These are phyloP conservation scores for Pectinophora gossypiella DNA, from an alignment of 1,140 invertebrate genomes.

Conservation along the genomic window DNA sequence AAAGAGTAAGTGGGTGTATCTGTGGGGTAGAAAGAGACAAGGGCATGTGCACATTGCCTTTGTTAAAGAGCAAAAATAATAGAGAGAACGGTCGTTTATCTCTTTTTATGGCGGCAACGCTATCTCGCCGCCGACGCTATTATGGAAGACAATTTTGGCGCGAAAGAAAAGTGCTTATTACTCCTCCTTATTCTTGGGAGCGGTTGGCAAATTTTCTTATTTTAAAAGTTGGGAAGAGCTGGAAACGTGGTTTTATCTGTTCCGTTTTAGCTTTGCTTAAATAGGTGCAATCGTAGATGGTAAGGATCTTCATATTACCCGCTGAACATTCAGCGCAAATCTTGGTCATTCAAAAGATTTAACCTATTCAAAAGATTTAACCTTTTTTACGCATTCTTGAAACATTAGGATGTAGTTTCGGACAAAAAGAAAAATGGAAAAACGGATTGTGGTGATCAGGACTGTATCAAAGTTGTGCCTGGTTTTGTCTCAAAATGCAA, in stretches of 20 bases:
- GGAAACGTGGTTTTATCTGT: conserved; percentile 1
- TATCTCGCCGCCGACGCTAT: conserved; percentile 70
- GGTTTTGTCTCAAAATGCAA: too few species aligned
- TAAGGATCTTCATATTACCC: too few species aligned
- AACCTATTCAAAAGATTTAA: too few species aligned
- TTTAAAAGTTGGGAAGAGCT: conserved; percentile 36
- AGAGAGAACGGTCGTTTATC: conserved; percentile 73
- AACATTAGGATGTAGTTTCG: too few species aligned
- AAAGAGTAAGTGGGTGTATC: conserved; percentile 26
- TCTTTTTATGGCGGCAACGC: conserved; percentile 71
- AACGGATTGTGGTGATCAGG: too few species aligned
- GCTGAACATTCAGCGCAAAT: too few species aligned
- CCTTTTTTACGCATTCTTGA: too few species aligned
- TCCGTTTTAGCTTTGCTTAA: not conserved
- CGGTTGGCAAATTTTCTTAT: conserved; percentile 50
- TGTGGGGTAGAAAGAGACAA: conserved; percentile 51
- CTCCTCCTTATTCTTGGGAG: conserved; percentile 69
- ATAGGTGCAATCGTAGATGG: too few species aligned
- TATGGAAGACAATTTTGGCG: conserved; percentile 74
- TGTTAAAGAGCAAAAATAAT: conserved; percentile 75
- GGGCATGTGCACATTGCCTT: conserved; percentile 66
- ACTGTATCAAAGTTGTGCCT: too few species aligned
- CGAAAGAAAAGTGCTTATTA: conserved; percentile 75
- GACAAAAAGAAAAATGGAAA: too few species aligned
- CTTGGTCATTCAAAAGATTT: too few species aligned